A percentile compares a stretch with the other conserved stretches of the same genome.
Conservation (phyloP, 2,888 invertebrate species). For the Arge pagana region DNA sequence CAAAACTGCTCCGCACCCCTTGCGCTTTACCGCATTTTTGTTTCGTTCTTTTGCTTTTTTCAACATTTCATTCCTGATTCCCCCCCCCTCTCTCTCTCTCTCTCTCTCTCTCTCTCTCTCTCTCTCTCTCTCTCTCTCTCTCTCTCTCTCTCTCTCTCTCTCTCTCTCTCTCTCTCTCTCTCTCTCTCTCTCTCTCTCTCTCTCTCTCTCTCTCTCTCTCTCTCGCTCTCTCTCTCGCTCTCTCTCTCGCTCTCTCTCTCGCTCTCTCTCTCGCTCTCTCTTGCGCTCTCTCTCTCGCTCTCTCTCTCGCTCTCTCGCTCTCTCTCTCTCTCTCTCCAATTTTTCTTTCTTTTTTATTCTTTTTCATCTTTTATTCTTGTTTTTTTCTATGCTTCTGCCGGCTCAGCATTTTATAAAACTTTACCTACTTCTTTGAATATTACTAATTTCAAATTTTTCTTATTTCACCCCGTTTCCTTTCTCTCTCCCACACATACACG, state of each 20-base stretch:
- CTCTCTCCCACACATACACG: too few species aligned
- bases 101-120: conserved; percentile 1
- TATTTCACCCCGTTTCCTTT: too few species aligned
- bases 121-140: conserved; percentile 23
- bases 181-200: conserved; percentile 23
- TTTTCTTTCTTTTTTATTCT: background rate
- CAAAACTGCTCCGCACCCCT: conserved; percentile 12
- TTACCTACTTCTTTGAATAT: background rate
- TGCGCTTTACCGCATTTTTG: background rate
- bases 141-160: conserved; percentile 21
- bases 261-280: background rate
- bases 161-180: conserved; percentile 32
- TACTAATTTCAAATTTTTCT: conserved; percentile 28
- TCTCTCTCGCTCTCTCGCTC: background rate
- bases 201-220: conserved; percentile 22
- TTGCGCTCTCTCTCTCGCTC: conserved; percentile 10
- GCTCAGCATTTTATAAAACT: too few species aligned
- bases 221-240: background rate
- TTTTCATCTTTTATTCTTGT: background rate
- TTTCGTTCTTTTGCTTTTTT: background rate
- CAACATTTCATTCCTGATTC: too few species aligned
- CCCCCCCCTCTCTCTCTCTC: too few species aligned
- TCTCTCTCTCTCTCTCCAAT: background rate
- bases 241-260: background rate
- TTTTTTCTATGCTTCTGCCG: too few species aligned